Evolutionary conservation across 2,113 vertebrate species (phyloP), one percentile per base, ranked within the genome.

Genomic region (Fregetta grallaria): DNA sequence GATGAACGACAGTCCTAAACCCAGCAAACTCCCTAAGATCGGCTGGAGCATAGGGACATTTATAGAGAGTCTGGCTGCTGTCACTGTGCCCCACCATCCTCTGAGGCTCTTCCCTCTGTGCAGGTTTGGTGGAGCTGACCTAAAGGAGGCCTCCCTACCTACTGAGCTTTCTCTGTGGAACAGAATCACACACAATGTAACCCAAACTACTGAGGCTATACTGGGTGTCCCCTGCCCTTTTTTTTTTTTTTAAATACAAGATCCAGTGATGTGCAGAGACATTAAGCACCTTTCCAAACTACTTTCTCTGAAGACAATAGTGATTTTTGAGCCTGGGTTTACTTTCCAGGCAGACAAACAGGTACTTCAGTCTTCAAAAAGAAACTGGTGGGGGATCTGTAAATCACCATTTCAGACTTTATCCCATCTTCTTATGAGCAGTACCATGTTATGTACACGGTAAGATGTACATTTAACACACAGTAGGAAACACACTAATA

Each of bases 401-500:
- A 72, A 38, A 58, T 66, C 52, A 26, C 38, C 34, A 19, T 36
- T 70, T 36, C 62, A 52, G 63, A 45, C 58, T 63, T 63, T 40
- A 76, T 36, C 18, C 40, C 77, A 53, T 55, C 32, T 50, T 62
- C 56, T 59, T 50, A 52, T 1, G 9, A 45, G 59, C 17, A 45
- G 45, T 47, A 47, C 29, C 26, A 15, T 5, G 29, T 9, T 44
- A 56, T 2, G 7, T 45, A 56, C 36, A n/a, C 0, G 1, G 67
- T 11, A 71, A 71, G 20, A 30, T 4, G 9, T 27, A 71, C 22
- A 17, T 71, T 58, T 85, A 65, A 44, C 29, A 50, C n/a, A 30
- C 49, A 22, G 44, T 8, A 71, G 49, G 27, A 76, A 76, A 82
- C 4, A 10, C 23, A 38, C 29, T 34, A 38, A 58, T 20, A 4